A percentile compares a stretch with the other conserved stretches of the same genome.
Conservation (phyloP, 2,888 invertebrate genomes). For the Acanthopleura granulata region DNA sequence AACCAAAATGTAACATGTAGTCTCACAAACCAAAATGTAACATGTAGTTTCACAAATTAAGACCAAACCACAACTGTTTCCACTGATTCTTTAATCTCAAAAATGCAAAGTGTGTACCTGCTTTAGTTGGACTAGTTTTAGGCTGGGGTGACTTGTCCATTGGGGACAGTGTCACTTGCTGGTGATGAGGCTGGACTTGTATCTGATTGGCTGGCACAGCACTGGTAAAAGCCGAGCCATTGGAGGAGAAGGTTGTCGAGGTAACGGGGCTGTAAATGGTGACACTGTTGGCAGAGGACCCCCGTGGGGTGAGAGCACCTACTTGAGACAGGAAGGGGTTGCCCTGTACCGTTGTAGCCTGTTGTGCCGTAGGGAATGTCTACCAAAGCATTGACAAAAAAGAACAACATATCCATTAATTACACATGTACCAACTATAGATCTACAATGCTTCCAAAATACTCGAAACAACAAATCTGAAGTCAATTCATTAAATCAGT, state of each 20-base stretch:
- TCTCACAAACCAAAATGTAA: no score
- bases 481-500: no score
- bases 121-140: constrained; percentile 56
- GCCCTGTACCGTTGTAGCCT: constrained; percentile 24
- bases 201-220: constrained; percentile 41
- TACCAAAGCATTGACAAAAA: no score
- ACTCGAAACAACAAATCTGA: no score
- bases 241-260: constrained; percentile 35
- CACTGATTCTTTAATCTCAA: no score
- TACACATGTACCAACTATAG: no score
- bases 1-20: no score
- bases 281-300: constrained; percentile 33
- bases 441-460: no score
- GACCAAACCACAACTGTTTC: no score
- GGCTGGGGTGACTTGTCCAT: constrained; percentile 15
- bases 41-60: no score
- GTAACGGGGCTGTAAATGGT: constrained; percentile 46
- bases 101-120: constrained; percentile 36
- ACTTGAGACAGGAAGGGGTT: constrained; percentile 52
- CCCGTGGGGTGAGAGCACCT: constrained; percentile 32
- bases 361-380: background rate
- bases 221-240: constrained; percentile 41
- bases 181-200: constrained; percentile 34
- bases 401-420: no score
- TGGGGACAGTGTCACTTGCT: constrained; percentile 44